Evolutionary conservation across 2,888 invertebrate species (phyloP).

Genomic region (Trilocha varians): DNA sequence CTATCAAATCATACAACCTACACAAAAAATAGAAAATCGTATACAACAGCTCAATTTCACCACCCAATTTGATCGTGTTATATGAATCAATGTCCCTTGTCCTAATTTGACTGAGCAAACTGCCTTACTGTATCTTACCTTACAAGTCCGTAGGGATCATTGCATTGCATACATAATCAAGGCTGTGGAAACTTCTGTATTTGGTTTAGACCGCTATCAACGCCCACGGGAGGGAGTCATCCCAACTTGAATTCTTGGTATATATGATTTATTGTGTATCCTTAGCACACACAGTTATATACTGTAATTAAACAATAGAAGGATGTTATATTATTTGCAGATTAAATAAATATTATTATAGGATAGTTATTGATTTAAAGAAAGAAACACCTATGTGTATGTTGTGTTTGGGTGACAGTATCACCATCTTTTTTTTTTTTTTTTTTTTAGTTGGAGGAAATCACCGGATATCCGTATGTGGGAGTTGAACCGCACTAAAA

Average conservation of each 20-base stretch:
- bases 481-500: too few relatives aligned
- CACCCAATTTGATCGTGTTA: not conserved
- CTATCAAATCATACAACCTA: too few relatives aligned
- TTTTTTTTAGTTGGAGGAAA: too few relatives aligned
- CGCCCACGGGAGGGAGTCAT: not conserved
- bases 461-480: too few relatives aligned
- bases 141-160: conserved; percentile 9
- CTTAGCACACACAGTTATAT: not conserved
- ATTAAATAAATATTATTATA: too few relatives aligned
- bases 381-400: too few relatives aligned
- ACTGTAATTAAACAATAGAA: not conserved
- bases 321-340: too few relatives aligned
- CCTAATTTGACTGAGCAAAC: not conserved
- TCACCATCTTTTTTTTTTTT: too few relatives aligned
- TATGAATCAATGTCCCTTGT: not conserved
- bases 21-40: too few relatives aligned
- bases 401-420: too few relatives aligned
- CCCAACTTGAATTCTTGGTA: not conserved
- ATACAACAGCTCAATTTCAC: too few relatives aligned
- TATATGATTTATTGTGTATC: not conserved
- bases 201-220: conserved; percentile 1
- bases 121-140: conserved; percentile 1
- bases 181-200: conserved; percentile 15
- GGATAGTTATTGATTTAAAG: too few relatives aligned
- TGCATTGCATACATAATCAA: conserved; percentile 19